Conservation (phyloP, 2,797 vertebrate species). For the Enteromius thamalakanensis region DNA sequence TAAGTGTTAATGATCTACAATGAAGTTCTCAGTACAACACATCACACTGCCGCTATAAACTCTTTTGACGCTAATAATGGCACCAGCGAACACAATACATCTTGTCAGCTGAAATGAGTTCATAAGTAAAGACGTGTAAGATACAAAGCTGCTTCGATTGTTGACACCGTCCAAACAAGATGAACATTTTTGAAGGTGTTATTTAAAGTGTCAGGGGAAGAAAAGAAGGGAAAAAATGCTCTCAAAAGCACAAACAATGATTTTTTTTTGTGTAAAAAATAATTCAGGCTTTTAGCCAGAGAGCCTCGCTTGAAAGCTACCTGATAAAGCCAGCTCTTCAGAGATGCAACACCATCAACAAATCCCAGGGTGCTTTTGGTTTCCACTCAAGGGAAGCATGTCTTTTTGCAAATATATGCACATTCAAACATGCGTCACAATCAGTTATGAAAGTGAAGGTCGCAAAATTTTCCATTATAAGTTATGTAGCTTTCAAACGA, state of each 20-base stretch:
- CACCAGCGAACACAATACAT: slow-evolving; percentile 21
- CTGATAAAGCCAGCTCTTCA: slow-evolving; percentile 25
- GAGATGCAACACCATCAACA: background rate
- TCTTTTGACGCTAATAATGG: slow-evolving; percentile 19
- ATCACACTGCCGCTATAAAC: background rate
- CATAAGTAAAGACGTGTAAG: slow-evolving; percentile 12
- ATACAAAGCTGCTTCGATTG: slow-evolving; percentile 37
- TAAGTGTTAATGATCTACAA: slow-evolving; percentile 21
- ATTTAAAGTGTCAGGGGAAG: slow-evolving; percentile 42
- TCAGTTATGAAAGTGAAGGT: background rate
- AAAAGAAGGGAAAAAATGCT: slow-evolving; percentile 53
- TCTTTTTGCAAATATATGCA: background rate
- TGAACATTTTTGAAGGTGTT: slow-evolving; percentile 14
- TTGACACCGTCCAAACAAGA: slow-evolving; percentile 22
- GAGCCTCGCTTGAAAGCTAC: slow-evolving; percentile 18
- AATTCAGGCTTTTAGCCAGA: slow-evolving; percentile 44
- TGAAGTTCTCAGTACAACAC: slow-evolving; percentile 48
- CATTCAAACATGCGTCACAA: background rate
- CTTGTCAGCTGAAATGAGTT: slow-evolving; percentile 43
- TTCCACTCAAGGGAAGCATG: slow-evolving; percentile 4
- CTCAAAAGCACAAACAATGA: slow-evolving; percentile 65
- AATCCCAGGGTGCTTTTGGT: slow-evolving; percentile 7
- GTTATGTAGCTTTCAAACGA: background rate
- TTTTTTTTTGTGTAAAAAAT: slow-evolving; percentile 51
- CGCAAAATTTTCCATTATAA: background rate